A percentile compares a stretch with the other conserved stretches of the same genome.
phyloP scores from a whole-genome alignment of 2,888 invertebrate genomes.

The Caenorhabditis drosophilae region DNA sequence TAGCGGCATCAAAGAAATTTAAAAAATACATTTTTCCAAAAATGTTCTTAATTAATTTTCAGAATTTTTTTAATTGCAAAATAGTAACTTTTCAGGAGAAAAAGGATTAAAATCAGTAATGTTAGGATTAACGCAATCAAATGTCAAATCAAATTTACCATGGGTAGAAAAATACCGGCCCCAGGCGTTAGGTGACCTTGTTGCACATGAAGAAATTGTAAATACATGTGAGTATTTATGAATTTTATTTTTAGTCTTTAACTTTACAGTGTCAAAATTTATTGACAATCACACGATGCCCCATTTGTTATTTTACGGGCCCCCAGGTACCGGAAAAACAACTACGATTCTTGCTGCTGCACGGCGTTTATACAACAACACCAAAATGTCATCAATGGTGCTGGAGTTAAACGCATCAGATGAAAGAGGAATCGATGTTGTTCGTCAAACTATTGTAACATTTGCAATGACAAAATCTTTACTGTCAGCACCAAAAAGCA shows the following conservation, averaged over 20 bases:
- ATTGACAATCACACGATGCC: constrained; percentile 90
- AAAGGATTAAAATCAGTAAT: no score
- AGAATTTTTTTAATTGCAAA: no score
- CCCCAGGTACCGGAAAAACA: constrained; percentile 95
- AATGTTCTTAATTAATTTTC: no score
- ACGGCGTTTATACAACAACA: constrained; percentile 84
- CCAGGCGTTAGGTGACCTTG: constrained; percentile 84
- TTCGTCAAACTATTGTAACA: constrained; percentile 43
- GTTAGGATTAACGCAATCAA: no score
- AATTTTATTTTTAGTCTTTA: background rate
- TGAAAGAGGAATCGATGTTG: constrained; percentile 79
- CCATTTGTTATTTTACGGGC: constrained; percentile 94
- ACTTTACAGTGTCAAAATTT: constrained; percentile 73
- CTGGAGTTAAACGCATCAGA: constrained; percentile 92
- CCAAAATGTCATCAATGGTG: constrained; percentile 92
- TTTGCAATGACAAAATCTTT: constrained; percentile 77
- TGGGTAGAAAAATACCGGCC: constrained; percentile 99
- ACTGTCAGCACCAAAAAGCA: constrained; percentile 4
- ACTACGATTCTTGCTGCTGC: constrained; percentile 96
- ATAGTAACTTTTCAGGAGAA: no score
- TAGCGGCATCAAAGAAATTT: no score
- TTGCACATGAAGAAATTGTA: constrained; percentile 95
- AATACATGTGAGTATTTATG: constrained; percentile 81
- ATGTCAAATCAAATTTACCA: constrained; percentile 51
- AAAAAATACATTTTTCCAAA: no score